phyloP scores from a whole-genome alignment of 1,140 invertebrate genomes.

The Drosophila bocqueti region DNA sequence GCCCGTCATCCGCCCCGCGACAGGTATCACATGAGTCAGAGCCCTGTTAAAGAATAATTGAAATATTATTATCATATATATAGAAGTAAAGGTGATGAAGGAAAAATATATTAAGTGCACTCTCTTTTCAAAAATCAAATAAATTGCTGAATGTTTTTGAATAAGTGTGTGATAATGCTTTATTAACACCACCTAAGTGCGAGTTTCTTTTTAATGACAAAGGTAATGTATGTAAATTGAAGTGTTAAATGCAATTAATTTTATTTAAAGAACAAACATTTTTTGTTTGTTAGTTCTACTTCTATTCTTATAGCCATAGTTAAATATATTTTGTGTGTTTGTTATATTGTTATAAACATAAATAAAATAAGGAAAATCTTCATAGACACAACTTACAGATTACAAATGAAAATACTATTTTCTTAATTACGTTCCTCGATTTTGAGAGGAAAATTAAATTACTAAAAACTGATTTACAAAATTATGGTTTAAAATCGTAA shows the following conservation, averaged over 20 bases:
- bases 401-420: not conserved
- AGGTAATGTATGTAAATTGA: not conserved
- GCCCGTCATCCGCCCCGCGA: conserved; percentile 80
- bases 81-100: not conserved
- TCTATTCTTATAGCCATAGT: not conserved
- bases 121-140: not conserved
- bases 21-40: conserved; percentile 86
- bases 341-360: not conserved
- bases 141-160: not conserved
- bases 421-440: not conserved
- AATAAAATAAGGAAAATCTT: not conserved
- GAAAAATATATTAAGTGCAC: not conserved
- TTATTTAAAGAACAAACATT: not conserved
- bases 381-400: not conserved
- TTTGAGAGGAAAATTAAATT: not conserved
- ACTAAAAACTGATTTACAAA: not conserved
- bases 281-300: not conserved
- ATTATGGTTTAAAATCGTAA: not conserved
- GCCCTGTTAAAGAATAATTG: conserved; percentile 55
- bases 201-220: not conserved
- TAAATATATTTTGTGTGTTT: not conserved
- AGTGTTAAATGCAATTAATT: not conserved
- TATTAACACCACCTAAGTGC: not conserved
- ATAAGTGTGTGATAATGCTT: not conserved
- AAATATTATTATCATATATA: not conserved